phyloP scores from a whole-genome alignment of 2,888 invertebrate genomes.

The Lordiphosa fenestrarum region DNA sequence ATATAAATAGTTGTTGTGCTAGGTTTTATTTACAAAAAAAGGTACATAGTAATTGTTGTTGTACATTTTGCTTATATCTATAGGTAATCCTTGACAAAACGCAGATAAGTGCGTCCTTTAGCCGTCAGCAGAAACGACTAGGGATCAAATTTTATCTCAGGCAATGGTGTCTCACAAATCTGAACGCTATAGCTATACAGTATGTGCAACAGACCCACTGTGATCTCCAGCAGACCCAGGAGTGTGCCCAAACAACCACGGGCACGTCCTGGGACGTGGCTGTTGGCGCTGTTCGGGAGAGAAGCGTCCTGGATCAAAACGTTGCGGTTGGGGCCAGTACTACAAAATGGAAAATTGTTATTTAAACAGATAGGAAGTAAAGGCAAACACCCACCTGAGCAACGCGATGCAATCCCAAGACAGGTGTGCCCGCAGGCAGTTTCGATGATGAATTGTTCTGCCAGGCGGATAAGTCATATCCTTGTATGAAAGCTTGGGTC shows the following conservation, averaged over 20 bases:
- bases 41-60: too few relatives aligned
- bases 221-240: slow-evolving; percentile 71
- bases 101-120: slow-evolving; percentile 68
- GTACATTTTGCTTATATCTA: slow-evolving; percentile 7
- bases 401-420: slow-evolving; percentile 77
- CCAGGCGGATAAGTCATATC: slow-evolving; percentile 65
- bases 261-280: slow-evolving; percentile 67
- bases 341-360: slow-evolving; percentile 9
- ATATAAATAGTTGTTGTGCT: too few relatives aligned
- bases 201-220: slow-evolving; percentile 72
- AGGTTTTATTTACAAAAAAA: too few relatives aligned
- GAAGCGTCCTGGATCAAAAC: slow-evolving; percentile 76
- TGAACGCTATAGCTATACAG: slow-evolving; percentile 70
- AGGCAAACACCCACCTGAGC: slow-evolving; percentile 55
- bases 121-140: slow-evolving; percentile 72
- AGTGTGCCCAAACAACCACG: slow-evolving; percentile 75
- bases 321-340: slow-evolving; percentile 71
- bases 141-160: slow-evolving; percentile 67
- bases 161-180: slow-evolving; percentile 48
- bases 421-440: slow-evolving; percentile 72
- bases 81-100: slow-evolving; percentile 62
- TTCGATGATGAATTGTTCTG: slow-evolving; percentile 29
- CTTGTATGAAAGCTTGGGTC: slow-evolving; percentile 60
- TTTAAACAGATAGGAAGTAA: not conserved
- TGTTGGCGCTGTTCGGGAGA: slow-evolving; percentile 62